These are phyloP conservation scores for Lacerta agilis DNA, from an alignment of 2,797 vertebrate genomes.

Conservation along the genomic window DNA sequence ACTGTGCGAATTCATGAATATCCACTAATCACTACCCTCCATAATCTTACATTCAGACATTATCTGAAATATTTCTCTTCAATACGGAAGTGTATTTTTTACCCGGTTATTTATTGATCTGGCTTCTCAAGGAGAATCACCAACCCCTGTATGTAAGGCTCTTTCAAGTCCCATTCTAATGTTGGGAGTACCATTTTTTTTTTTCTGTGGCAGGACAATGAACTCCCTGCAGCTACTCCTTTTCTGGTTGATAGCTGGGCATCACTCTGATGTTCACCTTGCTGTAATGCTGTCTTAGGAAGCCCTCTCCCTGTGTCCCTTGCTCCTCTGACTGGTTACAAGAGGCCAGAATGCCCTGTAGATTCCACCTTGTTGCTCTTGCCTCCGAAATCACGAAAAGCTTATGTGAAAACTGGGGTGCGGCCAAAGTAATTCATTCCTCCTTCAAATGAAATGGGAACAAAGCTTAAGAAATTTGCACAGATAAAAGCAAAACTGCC, in stretches of 20 bases:
- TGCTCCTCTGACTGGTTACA: background rate
- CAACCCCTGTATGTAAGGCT: too few relatives aligned
- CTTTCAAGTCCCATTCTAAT: too few relatives aligned
- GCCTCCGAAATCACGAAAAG: background rate
- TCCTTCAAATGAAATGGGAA: conserved; percentile 21
- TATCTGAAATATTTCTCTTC: too few relatives aligned
- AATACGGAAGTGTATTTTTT: too few relatives aligned
- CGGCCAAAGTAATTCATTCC: conserved; percentile 41
- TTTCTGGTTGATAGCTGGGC: background rate
- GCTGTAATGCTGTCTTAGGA: background rate
- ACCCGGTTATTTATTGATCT: too few relatives aligned
- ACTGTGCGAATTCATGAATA: too few relatives aligned
- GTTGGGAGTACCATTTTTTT: background rate
- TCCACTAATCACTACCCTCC: too few relatives aligned
- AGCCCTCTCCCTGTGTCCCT: background rate
- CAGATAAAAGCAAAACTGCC: background rate
- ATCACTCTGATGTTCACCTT: background rate
- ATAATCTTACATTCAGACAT: too few relatives aligned
- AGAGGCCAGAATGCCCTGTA: background rate
- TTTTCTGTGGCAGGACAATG: background rate
- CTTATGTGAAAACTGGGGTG: conserved; percentile 11
- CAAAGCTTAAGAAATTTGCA: conserved; percentile 24
- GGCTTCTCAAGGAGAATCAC: too few relatives aligned
- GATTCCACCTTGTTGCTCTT: background rate
- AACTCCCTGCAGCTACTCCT: too few relatives aligned